Percentiles rank a stretch among this genome's conserved stretches.
These are phyloP conservation scores for Upupa epops DNA, from an alignment of 2,113 vertebrate genomes.

Conservation along the genomic window DNA sequence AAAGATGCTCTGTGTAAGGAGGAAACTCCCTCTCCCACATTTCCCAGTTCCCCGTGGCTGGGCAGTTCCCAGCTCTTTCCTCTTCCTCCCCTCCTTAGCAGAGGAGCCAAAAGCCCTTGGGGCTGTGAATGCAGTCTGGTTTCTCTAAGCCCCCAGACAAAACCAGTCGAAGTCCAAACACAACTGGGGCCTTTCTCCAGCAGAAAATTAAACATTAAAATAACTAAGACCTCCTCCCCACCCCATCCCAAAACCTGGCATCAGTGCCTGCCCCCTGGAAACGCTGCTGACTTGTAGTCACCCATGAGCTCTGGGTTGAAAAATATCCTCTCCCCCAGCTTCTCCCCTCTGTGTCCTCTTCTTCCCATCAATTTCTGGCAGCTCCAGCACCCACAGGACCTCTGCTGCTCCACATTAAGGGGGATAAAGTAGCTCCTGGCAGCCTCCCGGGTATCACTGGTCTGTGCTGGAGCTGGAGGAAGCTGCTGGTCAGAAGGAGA, in stretches of 20 bases:
- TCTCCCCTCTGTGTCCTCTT: background rate
- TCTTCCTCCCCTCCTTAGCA: fast-evolving
- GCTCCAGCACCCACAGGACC: background rate
- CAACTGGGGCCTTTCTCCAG: background rate
- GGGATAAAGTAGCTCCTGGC: fast-evolving
- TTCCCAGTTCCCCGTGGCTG: background rate
- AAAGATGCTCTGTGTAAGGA: background rate
- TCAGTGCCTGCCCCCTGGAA: background rate
- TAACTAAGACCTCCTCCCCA: no score
- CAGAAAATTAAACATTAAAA: background rate
- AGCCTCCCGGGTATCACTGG: background rate
- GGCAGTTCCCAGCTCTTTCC: background rate
- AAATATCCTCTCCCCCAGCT: background rate
- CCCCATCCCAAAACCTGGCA: background rate
- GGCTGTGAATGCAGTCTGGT: background rate
- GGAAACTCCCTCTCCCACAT: background rate
- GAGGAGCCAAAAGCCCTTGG: background rate
- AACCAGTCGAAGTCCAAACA: background rate
- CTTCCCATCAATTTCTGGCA: background rate
- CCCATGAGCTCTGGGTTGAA: background rate
- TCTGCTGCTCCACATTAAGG: background rate
- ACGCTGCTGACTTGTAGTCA: background rate
- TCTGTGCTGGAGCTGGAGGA: background rate
- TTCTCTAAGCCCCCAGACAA: background rate
- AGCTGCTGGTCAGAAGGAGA: background rate